A percentile compares a stretch with the other conserved stretches of the same genome.
phyloP scores from a whole-genome alignment of 2,888 invertebrate species.

The Phoenoteleia sp. region DNA sequence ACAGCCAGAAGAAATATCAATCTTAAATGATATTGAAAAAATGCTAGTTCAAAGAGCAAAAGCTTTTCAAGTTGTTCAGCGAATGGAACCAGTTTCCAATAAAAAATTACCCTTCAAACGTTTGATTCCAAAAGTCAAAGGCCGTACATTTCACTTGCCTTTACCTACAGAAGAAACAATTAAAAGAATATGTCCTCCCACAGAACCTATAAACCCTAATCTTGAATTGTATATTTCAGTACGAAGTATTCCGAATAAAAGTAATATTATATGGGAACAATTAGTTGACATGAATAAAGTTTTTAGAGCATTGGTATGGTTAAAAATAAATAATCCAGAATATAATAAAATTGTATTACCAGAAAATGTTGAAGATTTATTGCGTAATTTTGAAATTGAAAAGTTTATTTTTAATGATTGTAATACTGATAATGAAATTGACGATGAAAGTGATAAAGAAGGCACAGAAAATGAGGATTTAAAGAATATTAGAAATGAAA shows the following conservation, averaged over 20 bases:
- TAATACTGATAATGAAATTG: background rate
- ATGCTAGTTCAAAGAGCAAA: too few relatives aligned
- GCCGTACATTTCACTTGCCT: slow-evolving; percentile 79
- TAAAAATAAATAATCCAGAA: slow-evolving; percentile 77
- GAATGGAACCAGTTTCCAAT: slow-evolving; percentile 78
- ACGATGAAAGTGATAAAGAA: too few relatives aligned
- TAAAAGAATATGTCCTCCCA: slow-evolving; percentile 77
- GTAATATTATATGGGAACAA: too few relatives aligned
- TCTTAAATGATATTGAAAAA: slow-evolving; percentile 43
- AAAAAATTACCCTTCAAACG: slow-evolving; percentile 76
- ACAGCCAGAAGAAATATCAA: slow-evolving; percentile 26
- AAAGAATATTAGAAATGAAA: too few relatives aligned
- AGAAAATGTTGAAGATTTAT: slow-evolving; percentile 2
- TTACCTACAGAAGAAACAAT: slow-evolving; percentile 80
- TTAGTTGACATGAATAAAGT: too few relatives aligned
- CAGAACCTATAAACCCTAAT: slow-evolving; percentile 76
- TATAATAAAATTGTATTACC: slow-evolving; percentile 77
- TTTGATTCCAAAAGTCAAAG: slow-evolving; percentile 72
- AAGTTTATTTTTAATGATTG: slow-evolving; percentile 1
- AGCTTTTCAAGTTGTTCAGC: too few relatives aligned
- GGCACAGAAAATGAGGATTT: too few relatives aligned
- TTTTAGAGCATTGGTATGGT: too few relatives aligned
- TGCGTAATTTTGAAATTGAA: slow-evolving; percentile 25
- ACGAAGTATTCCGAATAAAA: slow-evolving; percentile 78
- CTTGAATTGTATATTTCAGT: too few relatives aligned